A percentile compares a stretch with the other conserved stretches of the same genome.
These are phyloP conservation scores for Arctopsyche grandis DNA, from an alignment of 1,140 invertebrate species.

Conservation along the genomic window DNA sequence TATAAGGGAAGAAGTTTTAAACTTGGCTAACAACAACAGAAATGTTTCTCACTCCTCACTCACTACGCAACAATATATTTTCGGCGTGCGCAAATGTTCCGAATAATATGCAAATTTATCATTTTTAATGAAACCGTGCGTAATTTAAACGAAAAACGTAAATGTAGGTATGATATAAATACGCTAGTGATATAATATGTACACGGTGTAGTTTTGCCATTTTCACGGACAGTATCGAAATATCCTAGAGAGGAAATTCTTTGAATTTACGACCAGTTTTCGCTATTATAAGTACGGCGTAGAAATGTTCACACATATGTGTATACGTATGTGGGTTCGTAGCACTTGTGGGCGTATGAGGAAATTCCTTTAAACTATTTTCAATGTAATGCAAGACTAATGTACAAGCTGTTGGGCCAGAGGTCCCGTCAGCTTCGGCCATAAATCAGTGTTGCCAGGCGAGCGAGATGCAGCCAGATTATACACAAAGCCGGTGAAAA, in stretches of 20 bases:
- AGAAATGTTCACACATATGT: no score
- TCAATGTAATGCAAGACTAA: slow-evolving; percentile 36
- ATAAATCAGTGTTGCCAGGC: slow-evolving; percentile 28
- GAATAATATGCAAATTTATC: slow-evolving; percentile 1
- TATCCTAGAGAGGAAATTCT: background rate
- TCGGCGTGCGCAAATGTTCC: background rate
- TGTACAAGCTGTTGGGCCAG: slow-evolving; percentile 11
- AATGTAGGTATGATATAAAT: no score
- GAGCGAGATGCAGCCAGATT: slow-evolving; percentile 19
- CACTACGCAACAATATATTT: background rate
- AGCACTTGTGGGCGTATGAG: background rate
- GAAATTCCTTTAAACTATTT: slow-evolving; percentile 11
- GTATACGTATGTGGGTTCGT: background rate
- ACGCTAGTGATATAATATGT: no score
- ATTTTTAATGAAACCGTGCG: background rate
- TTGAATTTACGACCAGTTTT: background rate
- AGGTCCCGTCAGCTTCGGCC: background rate
- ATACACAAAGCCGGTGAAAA: slow-evolving; percentile 26
- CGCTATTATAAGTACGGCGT: no score
- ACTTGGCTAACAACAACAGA: background rate
- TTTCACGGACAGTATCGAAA: no score
- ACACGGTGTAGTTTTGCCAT: no score
- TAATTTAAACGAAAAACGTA: background rate
- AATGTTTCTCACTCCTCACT: background rate
- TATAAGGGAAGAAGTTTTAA: background rate